Conservation (phyloP, 2,113 vertebrate genomes). For the Pluvialis apricaria region DNA sequence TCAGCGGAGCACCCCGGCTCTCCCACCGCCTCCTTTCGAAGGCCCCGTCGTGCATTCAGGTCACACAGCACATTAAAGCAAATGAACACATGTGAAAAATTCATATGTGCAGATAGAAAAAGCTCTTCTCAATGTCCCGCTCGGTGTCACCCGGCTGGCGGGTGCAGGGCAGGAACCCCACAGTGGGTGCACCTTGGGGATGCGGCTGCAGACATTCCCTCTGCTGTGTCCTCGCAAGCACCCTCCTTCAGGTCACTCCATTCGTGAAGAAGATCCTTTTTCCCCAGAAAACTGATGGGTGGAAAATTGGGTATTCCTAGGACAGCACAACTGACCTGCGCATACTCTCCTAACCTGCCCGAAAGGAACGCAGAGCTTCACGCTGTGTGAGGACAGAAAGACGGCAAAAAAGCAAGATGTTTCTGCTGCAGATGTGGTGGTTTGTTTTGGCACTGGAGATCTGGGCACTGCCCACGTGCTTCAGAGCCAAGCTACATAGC, state of each 20-base stretch:
- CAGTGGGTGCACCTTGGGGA: neutral
- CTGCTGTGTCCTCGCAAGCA: neutral
- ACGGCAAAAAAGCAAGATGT: neutral
- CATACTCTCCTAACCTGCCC: neutral
- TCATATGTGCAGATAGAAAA: neutral
- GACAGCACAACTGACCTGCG: neutral
- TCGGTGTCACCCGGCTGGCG: fast-evolving
- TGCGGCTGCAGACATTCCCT: neutral
- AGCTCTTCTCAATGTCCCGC: neutral
- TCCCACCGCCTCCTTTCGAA: neutral
- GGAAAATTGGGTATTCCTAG: neutral
- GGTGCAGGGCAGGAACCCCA: neutral
- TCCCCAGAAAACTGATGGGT: neutral
- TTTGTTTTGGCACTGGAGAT: neutral
- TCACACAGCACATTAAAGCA: neutral
- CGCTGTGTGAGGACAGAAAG: fast-evolving
- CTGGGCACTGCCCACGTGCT: neutral
- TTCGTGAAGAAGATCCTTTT: neutral
- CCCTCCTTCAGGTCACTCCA: neutral
- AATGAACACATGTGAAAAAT: neutral
- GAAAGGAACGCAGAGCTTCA: neutral
- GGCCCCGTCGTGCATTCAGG: neutral
- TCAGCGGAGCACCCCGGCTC: neutral
- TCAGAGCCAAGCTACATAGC: neutral
- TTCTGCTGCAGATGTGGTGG: neutral